phyloP scores from a whole-genome alignment of 2,113 vertebrate species.

The Tragelaphus strepsiceros region DNA sequence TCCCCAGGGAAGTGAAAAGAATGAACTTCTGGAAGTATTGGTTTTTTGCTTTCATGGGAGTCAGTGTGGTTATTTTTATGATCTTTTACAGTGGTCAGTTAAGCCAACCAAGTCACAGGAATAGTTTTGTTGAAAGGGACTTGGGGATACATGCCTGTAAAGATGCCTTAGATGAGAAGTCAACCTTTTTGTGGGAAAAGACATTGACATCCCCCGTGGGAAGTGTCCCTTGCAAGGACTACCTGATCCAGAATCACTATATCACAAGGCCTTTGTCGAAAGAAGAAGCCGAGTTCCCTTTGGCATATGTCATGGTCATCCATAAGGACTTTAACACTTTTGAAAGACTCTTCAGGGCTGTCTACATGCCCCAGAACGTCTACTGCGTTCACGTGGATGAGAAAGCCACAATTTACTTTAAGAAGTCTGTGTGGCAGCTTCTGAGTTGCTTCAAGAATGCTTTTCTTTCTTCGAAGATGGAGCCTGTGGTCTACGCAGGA shows the following conservation, averaged over 20 bases:
- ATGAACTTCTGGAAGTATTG: conserved; percentile 58
- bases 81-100: background rate
- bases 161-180: fast-evolving
- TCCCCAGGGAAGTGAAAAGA: background rate
- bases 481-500: conserved; percentile 75
- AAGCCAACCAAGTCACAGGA: background rate
- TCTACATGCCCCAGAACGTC: conserved; percentile 79
- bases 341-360: conserved; percentile 72
- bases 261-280: conserved; percentile 67
- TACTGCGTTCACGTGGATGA: conserved; percentile 80
- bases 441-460: conserved; percentile 76
- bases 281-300: conserved; percentile 73
- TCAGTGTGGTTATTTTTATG: conserved; percentile 42
- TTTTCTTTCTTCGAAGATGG: conserved; percentile 69
- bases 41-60: background rate
- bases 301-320: conserved; percentile 75
- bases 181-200: background rate
- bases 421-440: conserved; percentile 35
- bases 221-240: conserved; percentile 39
- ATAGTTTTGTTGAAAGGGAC: background rate
- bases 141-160: background rate
- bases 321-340: conserved; percentile 79
- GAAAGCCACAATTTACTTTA: conserved; percentile 55
- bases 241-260: conserved; percentile 58
- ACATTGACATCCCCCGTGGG: background rate